Evolutionary conservation across 2,888 invertebrate species (phyloP).

Genomic region (Rotaria magnacalcarata): DNA sequence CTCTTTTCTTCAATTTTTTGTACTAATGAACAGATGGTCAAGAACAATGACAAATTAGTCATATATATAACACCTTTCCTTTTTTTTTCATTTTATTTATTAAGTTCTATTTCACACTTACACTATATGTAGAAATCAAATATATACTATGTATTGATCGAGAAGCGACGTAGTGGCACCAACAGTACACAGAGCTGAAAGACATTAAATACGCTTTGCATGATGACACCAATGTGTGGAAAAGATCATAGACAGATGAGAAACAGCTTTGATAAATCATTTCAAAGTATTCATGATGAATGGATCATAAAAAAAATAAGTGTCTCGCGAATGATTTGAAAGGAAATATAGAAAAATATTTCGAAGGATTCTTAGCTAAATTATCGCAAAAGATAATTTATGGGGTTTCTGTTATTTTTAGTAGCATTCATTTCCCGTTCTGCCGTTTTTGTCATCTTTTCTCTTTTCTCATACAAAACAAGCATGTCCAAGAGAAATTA

Average conservation of each 20-base stretch:
- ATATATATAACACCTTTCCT: not conserved
- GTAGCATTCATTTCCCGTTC: not conserved
- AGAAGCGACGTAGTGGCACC: not conserved
- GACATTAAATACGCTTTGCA: not conserved
- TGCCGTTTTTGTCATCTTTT: not conserved
- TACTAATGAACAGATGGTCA: not conserved
- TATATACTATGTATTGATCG: not conserved
- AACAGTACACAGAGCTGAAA: constrained; percentile 3
- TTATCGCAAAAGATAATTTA: not conserved
- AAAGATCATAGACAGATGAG: constrained; percentile 3
- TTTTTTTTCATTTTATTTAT: not conserved
- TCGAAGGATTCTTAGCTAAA: not conserved
- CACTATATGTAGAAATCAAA: not conserved
- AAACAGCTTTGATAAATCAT: constrained; percentile 14
- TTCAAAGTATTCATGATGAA: constrained; percentile 7
- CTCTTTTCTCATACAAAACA: not conserved
- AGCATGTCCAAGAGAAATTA: not conserved
- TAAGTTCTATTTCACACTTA: not conserved
- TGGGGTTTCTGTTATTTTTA: not conserved
- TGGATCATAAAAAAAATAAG: constrained; percentile 15
- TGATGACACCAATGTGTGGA: constrained; percentile 16
- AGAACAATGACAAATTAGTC: not conserved
- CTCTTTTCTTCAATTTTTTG: not conserved
- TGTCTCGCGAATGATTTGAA: not conserved
- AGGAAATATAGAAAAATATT: not conserved